A percentile compares a stretch with the other conserved stretches of the same genome.
These are phyloP conservation scores for Zonotrichia albicollis DNA, from an alignment of 2,797 vertebrate genomes.

Conservation along the genomic window DNA sequence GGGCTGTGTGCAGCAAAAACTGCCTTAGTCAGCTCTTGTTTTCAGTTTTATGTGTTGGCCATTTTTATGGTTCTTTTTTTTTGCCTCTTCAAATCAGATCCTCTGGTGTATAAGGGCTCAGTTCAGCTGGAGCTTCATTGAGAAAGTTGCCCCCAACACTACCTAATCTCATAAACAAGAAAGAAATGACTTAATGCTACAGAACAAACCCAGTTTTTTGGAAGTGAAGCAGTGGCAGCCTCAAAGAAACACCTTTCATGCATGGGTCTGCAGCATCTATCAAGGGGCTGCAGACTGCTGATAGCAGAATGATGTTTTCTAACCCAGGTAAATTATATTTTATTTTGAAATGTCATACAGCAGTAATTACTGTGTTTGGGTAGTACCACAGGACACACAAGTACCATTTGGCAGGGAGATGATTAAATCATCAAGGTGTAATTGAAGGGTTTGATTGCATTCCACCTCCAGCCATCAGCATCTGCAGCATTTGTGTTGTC, in stretches of 20 bases:
- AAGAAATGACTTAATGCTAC: constrained; percentile 59
- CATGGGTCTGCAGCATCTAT: background rate
- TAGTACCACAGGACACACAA: constrained; percentile 38
- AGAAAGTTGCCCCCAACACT: constrained; percentile 56
- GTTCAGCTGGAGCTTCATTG: constrained; percentile 54
- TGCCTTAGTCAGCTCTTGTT: constrained; percentile 2
- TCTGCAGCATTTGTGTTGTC: background rate
- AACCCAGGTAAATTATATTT: constrained; percentile 49
- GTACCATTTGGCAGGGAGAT: constrained; percentile 42
- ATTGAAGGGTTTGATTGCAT: constrained; percentile 69
- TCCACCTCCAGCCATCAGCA: constrained; percentile 47
- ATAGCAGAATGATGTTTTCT: constrained; percentile 60
- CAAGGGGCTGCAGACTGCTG: constrained; percentile 43
- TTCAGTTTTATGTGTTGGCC: constrained; percentile 41
- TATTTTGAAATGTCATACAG: constrained; percentile 31
- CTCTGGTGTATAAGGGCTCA: constrained; percentile 41
- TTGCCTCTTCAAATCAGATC: background rate
- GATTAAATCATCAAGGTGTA: constrained; percentile 71
- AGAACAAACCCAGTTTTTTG: constrained; percentile 66
- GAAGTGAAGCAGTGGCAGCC: constrained; percentile 30
- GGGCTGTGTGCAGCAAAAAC: constrained; percentile 18
- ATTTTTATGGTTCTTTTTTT: constrained; percentile 46
- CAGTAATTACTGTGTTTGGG: constrained; percentile 59
- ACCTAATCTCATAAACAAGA: constrained; percentile 51
- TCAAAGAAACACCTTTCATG: constrained; percentile 40